Base-by-base conservation (phyloP, 1,140 invertebrate species). In the Drosophila nikananu region DNA sequence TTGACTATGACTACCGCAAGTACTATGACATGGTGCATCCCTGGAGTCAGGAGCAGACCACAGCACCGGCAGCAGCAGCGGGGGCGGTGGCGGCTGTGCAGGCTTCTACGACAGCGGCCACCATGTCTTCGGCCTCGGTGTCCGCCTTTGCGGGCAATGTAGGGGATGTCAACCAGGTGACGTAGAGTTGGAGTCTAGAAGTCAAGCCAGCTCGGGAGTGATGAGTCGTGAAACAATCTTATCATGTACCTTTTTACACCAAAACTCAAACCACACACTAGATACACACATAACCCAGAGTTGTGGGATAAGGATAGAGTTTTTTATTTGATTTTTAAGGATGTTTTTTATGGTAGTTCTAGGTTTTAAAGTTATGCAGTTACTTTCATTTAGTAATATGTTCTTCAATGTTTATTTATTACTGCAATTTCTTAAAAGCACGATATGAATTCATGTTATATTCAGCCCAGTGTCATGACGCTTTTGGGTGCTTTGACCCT, bases 1-100 rank as follows among this genome's bases (percentile, higher is more conserved):
- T 96, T 79, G 94, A 94, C 68, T 96, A 96, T 86, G 93, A 94
- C 79, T 91, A 93, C 54, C 93, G 91, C 55, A 91, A 95, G 71
- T 95, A 95, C 93, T 94, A 93, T 80, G 86, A 87, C 62, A 95
- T 95, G 91, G 93, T 94, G 68, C 82, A 82, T 77, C 76, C 83
- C 13, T 90, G 86, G 86, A 75, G 64, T 10, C 46, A 64, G 42
- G 82, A 91, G 23, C 79, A 65, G 54, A 91, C 44, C 42, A 87
- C 86, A 17, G 19, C 57, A 5, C 35, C 70, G 0, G 30, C 9
- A 32, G 64, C 42, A 1, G 37, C 68, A 0, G 30, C 13, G 2
- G 30, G 10, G 10, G 30, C 9, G 30, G 30, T 12, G 42, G 64
- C 32, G 27, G 13, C 19, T 2, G 19, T 13, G 3, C 54, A 39